phyloP scores from a whole-genome alignment of 2,113 vertebrate genomes.

The Pomatostomus ruficeps region DNA sequence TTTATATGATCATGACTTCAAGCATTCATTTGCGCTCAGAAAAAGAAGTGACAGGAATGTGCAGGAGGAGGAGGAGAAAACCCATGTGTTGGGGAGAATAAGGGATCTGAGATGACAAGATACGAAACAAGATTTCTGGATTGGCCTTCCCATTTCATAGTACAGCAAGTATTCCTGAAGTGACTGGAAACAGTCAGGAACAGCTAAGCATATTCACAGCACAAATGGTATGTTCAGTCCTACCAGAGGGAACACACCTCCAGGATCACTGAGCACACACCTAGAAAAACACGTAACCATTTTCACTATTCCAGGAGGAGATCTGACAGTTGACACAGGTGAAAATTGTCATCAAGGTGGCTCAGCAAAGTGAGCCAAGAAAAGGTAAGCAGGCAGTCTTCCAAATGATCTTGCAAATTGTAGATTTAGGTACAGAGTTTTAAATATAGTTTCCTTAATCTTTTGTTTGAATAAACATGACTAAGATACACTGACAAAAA shows the following conservation, averaged over 20 bases:
- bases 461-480: background rate
- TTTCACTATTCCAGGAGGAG: background rate
- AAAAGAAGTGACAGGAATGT: background rate
- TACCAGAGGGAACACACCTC: background rate
- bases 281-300: background rate
- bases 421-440: background rate
- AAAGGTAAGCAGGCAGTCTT: background rate
- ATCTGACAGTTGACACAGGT: background rate
- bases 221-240: background rate
- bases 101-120: background rate
- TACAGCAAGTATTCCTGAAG: background rate
- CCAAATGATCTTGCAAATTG: background rate
- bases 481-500: background rate
- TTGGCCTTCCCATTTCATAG: background rate
- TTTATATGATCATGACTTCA: background rate
- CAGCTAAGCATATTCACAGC: background rate
- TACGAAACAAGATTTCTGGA: background rate
- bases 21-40: background rate
- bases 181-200: background rate
- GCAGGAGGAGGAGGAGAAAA: background rate
- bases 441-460: background rate
- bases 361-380: background rate
- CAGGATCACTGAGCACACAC: background rate
- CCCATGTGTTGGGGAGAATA: background rate
- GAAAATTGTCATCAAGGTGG: background rate